A percentile compares a stretch with the other conserved stretches of the same genome.
These are phyloP conservation scores for Galago senegalensis DNA, from an alignment of 2,797 vertebrate genomes.

Conservation along the genomic window DNA sequence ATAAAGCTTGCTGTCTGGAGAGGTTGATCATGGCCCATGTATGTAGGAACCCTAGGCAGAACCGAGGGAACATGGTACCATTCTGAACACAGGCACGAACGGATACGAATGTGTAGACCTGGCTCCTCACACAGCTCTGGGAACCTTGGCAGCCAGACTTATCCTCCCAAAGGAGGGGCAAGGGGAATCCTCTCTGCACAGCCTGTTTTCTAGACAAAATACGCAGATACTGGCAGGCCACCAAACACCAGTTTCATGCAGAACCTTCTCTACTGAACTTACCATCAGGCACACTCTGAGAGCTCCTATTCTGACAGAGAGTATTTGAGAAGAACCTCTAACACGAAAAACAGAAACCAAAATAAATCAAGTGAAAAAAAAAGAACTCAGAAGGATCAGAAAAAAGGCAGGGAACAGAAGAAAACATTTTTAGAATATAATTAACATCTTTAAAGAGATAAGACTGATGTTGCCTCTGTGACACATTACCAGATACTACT, in stretches of 20 bases:
- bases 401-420: not conserved
- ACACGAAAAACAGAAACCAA: not conserved
- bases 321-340: not conserved
- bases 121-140: not conserved
- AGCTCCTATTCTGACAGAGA: not conserved
- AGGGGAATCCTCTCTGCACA: not conserved
- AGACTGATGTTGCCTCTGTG: not conserved
- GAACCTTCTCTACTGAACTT: not conserved
- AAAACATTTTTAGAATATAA: not conserved
- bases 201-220: not conserved
- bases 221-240: too few relatives aligned
- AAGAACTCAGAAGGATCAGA: not conserved
- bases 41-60: not conserved
- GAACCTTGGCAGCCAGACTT: not conserved
- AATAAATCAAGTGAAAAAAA: not conserved
- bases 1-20: not conserved
- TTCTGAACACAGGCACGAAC: not conserved
- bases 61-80: accelerated
- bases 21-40: not conserved
- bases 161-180: not conserved
- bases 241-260: not conserved
- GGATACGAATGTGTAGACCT: accelerated
- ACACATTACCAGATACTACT: not conserved
- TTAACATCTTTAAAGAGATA: not conserved
- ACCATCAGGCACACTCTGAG: not conserved